Evolutionary conservation across 1,140 invertebrate species (phyloP), one percentile per base, ranked within the genome.

Genomic region (Monochamus saltuarius): DNA sequence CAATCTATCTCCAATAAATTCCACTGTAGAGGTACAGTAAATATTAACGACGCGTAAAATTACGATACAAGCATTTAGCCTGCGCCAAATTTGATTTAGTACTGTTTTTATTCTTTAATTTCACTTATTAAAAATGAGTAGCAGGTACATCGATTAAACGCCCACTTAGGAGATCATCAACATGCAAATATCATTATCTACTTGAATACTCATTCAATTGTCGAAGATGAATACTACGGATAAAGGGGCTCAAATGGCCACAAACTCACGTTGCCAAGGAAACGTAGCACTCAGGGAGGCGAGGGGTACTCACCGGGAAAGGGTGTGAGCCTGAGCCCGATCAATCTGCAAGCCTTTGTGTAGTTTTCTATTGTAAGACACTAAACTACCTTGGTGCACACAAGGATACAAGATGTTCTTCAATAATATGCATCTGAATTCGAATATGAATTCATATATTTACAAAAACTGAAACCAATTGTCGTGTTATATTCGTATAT

Each of bases 121-220:
- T 29, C 22, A 29, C 22, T 29, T 42, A 42, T 7, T 29, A 51
- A 53, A 59, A 50, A 53, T 39, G 50, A 51, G 53, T 56, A 67
- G 47, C 65, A 67, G 65, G 66, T 65, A 65, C 65, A 65, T 63
- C 63, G 62, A 69, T 69, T 65, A 69, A 56, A 53, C 54, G 55
- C 49, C 61, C 62, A 68, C 61, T 66, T 65, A 66, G 56, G 54
- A 40, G 66, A 72, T 72, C 70, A 70, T 70, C 68, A 70, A 61
- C 66, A 72, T 72, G 70, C 70, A 72, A 72, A 72, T 72, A 72
- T 72, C 70, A 72, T 72, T 72, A 72, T 72, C 70, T 72, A 68
- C 70, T 70, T 64, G 70, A 70, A 70, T 72, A 70, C 64, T 72
- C 68, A 72, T 72, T 72, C 68, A 72, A 72, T 72, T 70, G 68